phyloP scores from a whole-genome alignment of 2,797 vertebrate species.

The Trichosurus vulpecula region DNA sequence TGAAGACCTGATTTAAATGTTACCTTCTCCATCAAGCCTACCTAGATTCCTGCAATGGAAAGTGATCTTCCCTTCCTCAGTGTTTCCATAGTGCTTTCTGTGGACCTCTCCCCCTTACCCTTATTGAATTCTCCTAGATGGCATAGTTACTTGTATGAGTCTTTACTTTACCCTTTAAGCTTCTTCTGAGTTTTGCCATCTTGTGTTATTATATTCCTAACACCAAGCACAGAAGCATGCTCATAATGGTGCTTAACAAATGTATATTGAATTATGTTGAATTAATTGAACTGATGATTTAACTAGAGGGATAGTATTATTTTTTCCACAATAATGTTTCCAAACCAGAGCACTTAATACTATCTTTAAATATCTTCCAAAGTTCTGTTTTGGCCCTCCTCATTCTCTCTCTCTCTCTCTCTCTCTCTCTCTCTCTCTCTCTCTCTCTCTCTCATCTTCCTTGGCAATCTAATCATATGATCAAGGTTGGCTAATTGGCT shows the following conservation, averaged over 20 bases:
- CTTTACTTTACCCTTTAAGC: neutral
- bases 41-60: neutral
- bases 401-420: neutral
- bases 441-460: neutral
- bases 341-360: neutral
- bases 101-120: neutral
- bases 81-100: neutral
- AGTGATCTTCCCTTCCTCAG: neutral
- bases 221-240: neutral
- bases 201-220: neutral
- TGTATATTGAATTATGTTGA: neutral
- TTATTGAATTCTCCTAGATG: neutral
- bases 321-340: neutral
- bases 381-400: neutral
- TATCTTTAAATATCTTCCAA: neutral
- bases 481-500: neutral
- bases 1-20: neutral
- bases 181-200: neutral
- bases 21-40: neutral
- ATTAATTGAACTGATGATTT: neutral
- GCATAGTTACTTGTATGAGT: neutral
- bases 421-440: neutral
- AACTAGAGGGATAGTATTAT: neutral
- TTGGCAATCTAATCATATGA: neutral
- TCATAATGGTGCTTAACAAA: neutral